Conservation (phyloP, 2,888 invertebrate species). For the Siphlonurus alternatus region DNA sequence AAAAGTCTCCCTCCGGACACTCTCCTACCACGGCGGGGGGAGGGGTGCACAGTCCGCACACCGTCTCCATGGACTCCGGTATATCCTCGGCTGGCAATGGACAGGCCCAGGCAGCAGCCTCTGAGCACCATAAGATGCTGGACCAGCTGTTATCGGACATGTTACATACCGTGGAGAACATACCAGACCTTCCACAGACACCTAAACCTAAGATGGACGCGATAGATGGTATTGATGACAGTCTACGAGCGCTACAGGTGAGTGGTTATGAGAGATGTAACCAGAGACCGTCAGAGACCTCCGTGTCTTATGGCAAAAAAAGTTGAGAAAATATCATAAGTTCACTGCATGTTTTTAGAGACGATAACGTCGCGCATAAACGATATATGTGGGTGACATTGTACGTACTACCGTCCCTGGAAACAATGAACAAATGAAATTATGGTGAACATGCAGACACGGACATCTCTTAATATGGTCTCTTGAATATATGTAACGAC, state of each 20-base stretch:
- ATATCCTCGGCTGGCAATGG: slow-evolving; percentile 55
- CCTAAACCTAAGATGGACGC: slow-evolving; percentile 8
- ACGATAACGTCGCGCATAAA: too few species aligned
- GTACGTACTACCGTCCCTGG: too few species aligned
- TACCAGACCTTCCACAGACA: slow-evolving; percentile 33
- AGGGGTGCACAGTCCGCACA: slow-evolving; percentile 51
- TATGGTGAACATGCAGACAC: too few species aligned
- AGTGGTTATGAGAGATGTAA: too few species aligned
- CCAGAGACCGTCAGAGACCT: too few species aligned
- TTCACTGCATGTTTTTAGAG: too few species aligned
- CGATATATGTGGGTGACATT: too few species aligned
- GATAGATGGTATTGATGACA: background rate
- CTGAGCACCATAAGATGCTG: slow-evolving; percentile 47
- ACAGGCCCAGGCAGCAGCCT: slow-evolving; percentile 24
- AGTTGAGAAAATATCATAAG: too few species aligned
- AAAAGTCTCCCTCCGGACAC: slow-evolving; percentile 19
- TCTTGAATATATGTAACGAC: too few species aligned
- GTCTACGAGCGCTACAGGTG: background rate
- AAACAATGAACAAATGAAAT: too few species aligned
- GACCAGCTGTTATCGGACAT: slow-evolving; percentile 73
- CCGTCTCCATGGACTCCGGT: slow-evolving; percentile 82
- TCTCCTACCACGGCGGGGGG: slow-evolving; percentile 19
- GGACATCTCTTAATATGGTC: too few species aligned
- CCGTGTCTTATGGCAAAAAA: background rate
- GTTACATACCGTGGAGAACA: slow-evolving; percentile 74